phyloP scores from a whole-genome alignment of 2,113 vertebrate species.

The Menura novaehollandiae region DNA sequence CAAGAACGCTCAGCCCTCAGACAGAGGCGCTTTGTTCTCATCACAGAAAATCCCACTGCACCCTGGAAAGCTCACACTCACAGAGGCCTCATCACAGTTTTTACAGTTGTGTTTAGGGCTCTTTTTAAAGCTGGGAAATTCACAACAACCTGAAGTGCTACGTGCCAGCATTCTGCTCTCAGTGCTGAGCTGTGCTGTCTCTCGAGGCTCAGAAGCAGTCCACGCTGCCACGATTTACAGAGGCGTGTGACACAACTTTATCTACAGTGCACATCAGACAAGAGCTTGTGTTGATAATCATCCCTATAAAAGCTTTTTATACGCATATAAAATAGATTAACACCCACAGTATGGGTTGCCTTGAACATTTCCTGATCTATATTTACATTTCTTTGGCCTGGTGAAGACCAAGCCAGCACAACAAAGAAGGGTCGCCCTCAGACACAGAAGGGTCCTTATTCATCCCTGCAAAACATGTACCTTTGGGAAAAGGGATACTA shows the following conservation, averaged over 20 bases:
- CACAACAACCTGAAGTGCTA: background rate
- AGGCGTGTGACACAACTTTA: background rate
- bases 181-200: background rate
- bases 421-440: background rate
- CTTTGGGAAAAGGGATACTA: background rate
- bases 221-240: background rate
- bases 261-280: background rate
- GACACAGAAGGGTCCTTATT: background rate
- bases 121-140: background rate
- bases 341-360: background rate
- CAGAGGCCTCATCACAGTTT: background rate
- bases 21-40: background rate
- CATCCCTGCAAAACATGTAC: background rate
- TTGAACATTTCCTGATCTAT: background rate
- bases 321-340: background rate
- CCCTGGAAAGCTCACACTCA: background rate
- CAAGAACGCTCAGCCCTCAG: background rate
- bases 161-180: background rate
- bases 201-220: background rate
- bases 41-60: background rate
- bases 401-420: background rate
- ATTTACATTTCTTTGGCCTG: background rate
- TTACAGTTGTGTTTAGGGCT: background rate
- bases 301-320: background rate
- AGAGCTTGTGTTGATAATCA: background rate